Percentiles rank a stretch among this genome's conserved stretches.
Evolutionary conservation across 1,140 invertebrate species (phyloP).

Genomic region (Halyomorpha halys): DNA sequence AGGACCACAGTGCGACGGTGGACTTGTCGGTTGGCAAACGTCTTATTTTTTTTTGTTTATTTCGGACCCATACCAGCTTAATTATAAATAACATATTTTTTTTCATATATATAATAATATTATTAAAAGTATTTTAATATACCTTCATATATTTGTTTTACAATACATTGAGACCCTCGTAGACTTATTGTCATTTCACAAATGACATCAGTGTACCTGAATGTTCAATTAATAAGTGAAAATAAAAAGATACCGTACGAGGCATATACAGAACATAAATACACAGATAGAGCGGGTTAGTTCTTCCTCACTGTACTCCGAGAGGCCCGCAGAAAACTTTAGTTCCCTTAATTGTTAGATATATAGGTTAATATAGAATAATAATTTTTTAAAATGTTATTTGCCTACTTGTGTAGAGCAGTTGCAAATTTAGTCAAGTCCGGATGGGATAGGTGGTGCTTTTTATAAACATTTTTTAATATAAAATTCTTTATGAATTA

Average conservation of each 20-base stretch:
- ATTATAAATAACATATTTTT: constrained; percentile 10
- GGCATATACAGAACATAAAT: constrained; percentile 5
- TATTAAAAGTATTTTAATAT: constrained; percentile 22
- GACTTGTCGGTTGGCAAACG: constrained; percentile 22
- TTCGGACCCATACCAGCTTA: constrained; percentile 30
- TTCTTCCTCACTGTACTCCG: constrained; percentile 5
- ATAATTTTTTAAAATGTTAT: constrained; percentile 1
- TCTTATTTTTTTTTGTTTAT: constrained; percentile 13
- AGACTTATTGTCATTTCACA: constrained; percentile 27
- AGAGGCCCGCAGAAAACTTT: neutral
- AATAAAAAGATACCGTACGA: constrained; percentile 11
- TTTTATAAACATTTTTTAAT: constrained; percentile 17
- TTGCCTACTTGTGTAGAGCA: constrained; percentile 20
- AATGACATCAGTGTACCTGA: constrained; percentile 11
- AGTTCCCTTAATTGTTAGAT: neutral
- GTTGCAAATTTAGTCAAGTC: constrained; percentile 26
- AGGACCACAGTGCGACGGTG: constrained; percentile 20
- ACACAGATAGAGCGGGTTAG: constrained; percentile 4
- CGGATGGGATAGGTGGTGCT: constrained; percentile 23
- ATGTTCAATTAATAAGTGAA: constrained; percentile 20
- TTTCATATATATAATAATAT: constrained; percentile 20
- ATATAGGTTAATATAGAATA: constrained; percentile 10
- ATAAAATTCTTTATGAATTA: constrained; percentile 4
- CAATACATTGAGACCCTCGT: constrained; percentile 14
- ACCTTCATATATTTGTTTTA: constrained; percentile 12